Conservation (phyloP, 2,888 invertebrate species). For the Cotesia congregata region DNA sequence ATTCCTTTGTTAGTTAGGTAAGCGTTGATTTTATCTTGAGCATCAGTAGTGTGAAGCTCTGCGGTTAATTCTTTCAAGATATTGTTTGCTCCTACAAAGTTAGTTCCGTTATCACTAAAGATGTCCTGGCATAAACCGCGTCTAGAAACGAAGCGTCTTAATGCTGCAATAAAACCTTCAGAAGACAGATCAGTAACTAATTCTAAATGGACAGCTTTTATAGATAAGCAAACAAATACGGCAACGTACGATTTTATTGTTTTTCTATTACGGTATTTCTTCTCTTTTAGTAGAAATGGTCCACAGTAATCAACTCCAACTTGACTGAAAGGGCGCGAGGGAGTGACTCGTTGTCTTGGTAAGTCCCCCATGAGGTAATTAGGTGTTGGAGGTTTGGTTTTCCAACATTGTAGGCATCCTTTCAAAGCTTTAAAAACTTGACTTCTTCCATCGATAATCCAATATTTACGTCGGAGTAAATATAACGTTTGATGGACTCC, state of each 20-base stretch:
- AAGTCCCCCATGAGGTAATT: conserved; percentile 53
- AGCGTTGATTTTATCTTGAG: conserved; percentile 31
- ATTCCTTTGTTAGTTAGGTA: conserved; percentile 32
- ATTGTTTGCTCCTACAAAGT: conserved; percentile 58
- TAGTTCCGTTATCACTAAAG: conserved; percentile 59
- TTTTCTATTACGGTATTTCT: conserved; percentile 40
- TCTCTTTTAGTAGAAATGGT: conserved; percentile 52
- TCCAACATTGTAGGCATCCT: conserved; percentile 50
- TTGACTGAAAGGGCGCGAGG: conserved; percentile 50
- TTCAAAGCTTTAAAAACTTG: conserved; percentile 44
- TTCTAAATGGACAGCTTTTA: conserved; percentile 60
- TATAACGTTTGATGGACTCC: conserved; percentile 43
- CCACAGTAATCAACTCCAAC: conserved; percentile 54
- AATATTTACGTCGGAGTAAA: conserved; percentile 45
- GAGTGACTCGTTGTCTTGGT: conserved; percentile 47
- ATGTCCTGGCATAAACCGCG: conserved; percentile 53
- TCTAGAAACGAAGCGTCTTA: conserved; percentile 57
- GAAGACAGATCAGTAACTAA: conserved; percentile 56
- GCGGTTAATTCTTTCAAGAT: conserved; percentile 47
- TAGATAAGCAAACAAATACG: conserved; percentile 57
- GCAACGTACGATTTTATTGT: conserved; percentile 44
- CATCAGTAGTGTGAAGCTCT: conserved; percentile 13
- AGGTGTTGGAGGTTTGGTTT: conserved; percentile 41
- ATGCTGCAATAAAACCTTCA: conserved; percentile 56
- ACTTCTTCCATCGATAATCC: conserved; percentile 51